Conservation (phyloP, 2,888 invertebrate species). For the Flexamia atlantica region DNA sequence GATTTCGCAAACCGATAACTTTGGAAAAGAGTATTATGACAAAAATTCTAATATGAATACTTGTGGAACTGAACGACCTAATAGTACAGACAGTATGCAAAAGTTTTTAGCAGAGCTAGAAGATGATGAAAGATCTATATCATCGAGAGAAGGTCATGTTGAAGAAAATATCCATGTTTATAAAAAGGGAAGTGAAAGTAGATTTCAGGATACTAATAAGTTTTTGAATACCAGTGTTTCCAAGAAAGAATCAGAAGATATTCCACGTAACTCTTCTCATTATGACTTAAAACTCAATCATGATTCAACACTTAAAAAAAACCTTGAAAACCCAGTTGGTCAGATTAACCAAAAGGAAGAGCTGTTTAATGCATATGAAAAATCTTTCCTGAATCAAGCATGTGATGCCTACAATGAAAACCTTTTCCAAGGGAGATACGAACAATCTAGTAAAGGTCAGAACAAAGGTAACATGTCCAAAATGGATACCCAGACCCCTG, state of each 20-base stretch:
- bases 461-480: neutral
- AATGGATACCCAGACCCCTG: neutral
- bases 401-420: conserved; percentile 22
- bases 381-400: neutral
- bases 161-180: neutral
- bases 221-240: neutral
- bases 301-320: neutral
- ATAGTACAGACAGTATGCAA: conserved; percentile 27
- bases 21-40: neutral
- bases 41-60: neutral
- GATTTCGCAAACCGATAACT: neutral
- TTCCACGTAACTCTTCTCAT: neutral
- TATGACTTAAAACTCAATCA: neutral
- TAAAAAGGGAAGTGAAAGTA: neutral
- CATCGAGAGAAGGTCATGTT: neutral
- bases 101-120: conserved; percentile 1
- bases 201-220: neutral
- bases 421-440: conserved; percentile 12
- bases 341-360: neutral
- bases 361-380: conserved; percentile 15
- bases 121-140: neutral
- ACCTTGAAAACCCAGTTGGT: neutral
- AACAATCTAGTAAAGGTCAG: neutral
- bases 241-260: neutral
- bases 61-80: neutral